A percentile compares a stretch with the other conserved stretches of the same genome.
phyloP scores from a whole-genome alignment of 2,113 vertebrate species.

The Dissostichus mawsoni region DNA sequence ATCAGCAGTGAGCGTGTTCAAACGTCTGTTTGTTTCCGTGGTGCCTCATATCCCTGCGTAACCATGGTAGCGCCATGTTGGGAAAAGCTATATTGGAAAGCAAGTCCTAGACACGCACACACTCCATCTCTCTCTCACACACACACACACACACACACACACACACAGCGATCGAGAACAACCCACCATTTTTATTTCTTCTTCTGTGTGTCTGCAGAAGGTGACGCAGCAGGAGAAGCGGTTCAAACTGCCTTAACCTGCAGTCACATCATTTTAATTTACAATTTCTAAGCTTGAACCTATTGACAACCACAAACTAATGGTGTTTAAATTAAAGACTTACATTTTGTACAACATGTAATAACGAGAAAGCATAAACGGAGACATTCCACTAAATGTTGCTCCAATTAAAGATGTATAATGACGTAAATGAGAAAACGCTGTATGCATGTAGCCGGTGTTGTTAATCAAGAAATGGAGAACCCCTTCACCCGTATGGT shows the following conservation, averaged over 20 bases:
- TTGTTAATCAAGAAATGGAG: no score
- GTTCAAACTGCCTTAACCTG: constrained; percentile 1
- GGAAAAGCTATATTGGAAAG: constrained; percentile 55
- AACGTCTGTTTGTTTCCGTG: constrained; percentile 36
- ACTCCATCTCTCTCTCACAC: not conserved
- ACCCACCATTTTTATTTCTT: constrained; percentile 1
- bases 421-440: not conserved
- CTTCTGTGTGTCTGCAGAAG: constrained; percentile 3
- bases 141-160: not conserved
- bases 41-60: constrained; percentile 42
- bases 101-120: constrained; percentile 22
- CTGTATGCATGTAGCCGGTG: no score
- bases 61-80: constrained; percentile 64
- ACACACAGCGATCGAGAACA: constrained; percentile 3
- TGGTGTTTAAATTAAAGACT: no score
- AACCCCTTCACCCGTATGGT: no score
- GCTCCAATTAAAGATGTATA: not conserved
- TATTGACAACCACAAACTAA: not conserved
- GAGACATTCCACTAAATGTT: not conserved
- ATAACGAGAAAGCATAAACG: no score
- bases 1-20: constrained; percentile 50
- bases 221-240: not conserved
- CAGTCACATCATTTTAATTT: not conserved
- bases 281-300: not conserved
- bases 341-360: no score